phyloP scores from a whole-genome alignment of 2,888 invertebrate genomes.

The Nycteola revayana region DNA sequence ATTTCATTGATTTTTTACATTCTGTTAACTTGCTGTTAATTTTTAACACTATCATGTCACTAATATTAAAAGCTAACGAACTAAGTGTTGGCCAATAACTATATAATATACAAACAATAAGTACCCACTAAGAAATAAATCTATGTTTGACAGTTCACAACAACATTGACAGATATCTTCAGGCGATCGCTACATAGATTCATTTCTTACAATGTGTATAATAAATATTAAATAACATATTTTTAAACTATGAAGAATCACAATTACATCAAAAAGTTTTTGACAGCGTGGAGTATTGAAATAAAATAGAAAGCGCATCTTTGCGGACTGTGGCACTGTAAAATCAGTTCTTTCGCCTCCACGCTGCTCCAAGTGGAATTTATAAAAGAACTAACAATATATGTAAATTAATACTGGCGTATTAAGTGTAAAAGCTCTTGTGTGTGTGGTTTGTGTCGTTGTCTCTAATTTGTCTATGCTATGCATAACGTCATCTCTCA shows the following conservation, averaged over 20 bases:
- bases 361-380: conserved; percentile 37
- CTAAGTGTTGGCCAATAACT: conserved; percentile 55
- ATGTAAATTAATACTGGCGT: conserved; percentile 46
- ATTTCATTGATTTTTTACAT: conserved; percentile 51
- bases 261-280: conserved; percentile 21
- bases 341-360: conserved; percentile 64
- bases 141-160: conserved; percentile 25
- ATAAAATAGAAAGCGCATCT: conserved; percentile 51
- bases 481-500: conserved; percentile 23
- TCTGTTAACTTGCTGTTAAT: conserved; percentile 66
- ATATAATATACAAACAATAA: conserved; percentile 45
- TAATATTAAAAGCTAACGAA: conserved; percentile 79
- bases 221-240: conserved; percentile 25
- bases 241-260: conserved; percentile 32
- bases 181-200: conserved; percentile 16
- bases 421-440: conserved; percentile 69
- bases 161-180: conserved; percentile 27
- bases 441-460: conserved; percentile 75
- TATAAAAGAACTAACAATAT: conserved; percentile 17
- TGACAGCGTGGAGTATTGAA: conserved; percentile 43
- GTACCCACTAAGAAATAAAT: conserved; percentile 13
- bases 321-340: conserved; percentile 61
- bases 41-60: conserved; percentile 79
- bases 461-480: conserved; percentile 66
- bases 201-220: conserved; percentile 29